Conservation (phyloP, 1,140 invertebrate genomes). For the Hormaphis cornu region DNA sequence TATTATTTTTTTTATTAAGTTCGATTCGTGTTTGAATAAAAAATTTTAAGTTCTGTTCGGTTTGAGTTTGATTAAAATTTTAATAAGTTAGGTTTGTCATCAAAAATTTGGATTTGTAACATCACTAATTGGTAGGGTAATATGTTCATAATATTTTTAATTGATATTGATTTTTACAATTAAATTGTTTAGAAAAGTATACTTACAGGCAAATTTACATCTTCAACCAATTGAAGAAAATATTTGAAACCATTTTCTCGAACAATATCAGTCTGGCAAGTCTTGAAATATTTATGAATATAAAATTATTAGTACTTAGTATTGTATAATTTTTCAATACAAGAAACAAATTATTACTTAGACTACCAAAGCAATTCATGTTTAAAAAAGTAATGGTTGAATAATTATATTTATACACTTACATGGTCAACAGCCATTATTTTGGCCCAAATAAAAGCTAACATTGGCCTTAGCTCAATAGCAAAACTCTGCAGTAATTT, state of each 20-base stretch:
- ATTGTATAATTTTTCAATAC: neutral
- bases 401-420: constrained; percentile 45
- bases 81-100: too few species aligned
- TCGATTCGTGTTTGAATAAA: too few species aligned
- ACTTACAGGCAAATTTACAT: constrained; percentile 68
- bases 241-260: constrained; percentile 93
- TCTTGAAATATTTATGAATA: constrained; percentile 50
- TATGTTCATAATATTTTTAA: too few species aligned
- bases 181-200: constrained; percentile 2
- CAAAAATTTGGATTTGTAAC: too few species aligned
- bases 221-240: constrained; percentile 80
- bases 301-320: neutral
- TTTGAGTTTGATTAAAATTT: too few species aligned
- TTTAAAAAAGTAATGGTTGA: too few species aligned
- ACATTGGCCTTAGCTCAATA: constrained; percentile 76
- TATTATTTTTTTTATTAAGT: too few species aligned
- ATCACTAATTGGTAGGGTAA: too few species aligned
- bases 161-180: too few species aligned
- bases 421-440: constrained; percentile 94
- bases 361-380: too few species aligned
- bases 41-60: too few species aligned
- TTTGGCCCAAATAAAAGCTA: constrained; percentile 99
- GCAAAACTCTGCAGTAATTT: constrained; percentile 90
- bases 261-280: constrained; percentile 89
- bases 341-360: neutral